These are phyloP conservation scores for Horisme vitalbata DNA, from an alignment of 2,888 invertebrate genomes.

Conservation along the genomic window DNA sequence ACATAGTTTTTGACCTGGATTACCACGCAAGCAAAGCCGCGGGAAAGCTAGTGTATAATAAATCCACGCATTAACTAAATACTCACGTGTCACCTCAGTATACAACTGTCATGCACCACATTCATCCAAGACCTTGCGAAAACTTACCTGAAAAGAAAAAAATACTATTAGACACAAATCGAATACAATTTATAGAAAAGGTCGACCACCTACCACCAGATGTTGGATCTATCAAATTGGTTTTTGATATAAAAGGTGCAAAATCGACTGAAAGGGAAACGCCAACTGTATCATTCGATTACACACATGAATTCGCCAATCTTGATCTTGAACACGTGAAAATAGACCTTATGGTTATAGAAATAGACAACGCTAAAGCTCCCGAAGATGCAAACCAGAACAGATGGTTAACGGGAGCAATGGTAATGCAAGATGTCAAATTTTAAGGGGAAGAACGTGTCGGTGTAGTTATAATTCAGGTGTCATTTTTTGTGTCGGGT, in stretches of 20 bases:
- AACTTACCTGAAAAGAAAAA: constrained; percentile 66
- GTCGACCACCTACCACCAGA: constrained; percentile 61
- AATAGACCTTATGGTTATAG: constrained; percentile 32
- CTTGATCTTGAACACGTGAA: constrained; percentile 18
- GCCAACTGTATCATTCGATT: constrained; percentile 55
- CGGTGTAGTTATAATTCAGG: constrained; percentile 39
- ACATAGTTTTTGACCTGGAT: no score
- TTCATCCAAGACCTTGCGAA: constrained; percentile 49
- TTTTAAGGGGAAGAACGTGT: constrained; percentile 44
- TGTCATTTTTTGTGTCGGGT: constrained; percentile 33
- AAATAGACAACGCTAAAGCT: constrained; percentile 22
- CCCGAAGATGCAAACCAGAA: constrained; percentile 18
- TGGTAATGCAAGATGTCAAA: constrained; percentile 50
- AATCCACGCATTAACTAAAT: not conserved
- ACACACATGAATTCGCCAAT: constrained; percentile 37
- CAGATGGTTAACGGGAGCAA: constrained; percentile 51
- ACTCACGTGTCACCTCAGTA: constrained; percentile 49
- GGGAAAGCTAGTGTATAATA: no score
- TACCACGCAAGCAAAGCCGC: no score
- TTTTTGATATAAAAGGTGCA: constrained; percentile 66
- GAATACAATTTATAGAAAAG: constrained; percentile 59
- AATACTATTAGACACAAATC: constrained; percentile 60
- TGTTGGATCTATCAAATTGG: constrained; percentile 61
- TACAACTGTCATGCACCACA: constrained; percentile 31
- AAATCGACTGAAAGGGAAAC: constrained; percentile 61